Conservation (phyloP, 2,888 invertebrate genomes). For the Omphaloscelis lunosa region DNA sequence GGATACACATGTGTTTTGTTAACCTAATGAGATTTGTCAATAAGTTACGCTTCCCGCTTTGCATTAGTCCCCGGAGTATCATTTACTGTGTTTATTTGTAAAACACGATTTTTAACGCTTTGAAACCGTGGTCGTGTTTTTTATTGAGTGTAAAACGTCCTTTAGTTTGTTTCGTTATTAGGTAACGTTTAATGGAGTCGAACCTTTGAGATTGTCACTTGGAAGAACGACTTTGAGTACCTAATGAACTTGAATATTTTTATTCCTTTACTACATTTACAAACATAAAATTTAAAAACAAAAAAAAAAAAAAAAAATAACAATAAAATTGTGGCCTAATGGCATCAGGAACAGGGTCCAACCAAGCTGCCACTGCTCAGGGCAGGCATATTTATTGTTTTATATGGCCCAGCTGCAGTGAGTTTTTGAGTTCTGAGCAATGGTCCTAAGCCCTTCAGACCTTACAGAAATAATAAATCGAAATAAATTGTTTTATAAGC, state of each 20-base stretch:
- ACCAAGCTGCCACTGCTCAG: too few relatives aligned
- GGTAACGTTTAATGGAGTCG: constrained; percentile 16
- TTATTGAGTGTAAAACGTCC: constrained; percentile 58
- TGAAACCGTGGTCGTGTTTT: constrained; percentile 56
- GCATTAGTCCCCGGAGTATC: constrained; percentile 79
- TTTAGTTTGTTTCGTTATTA: constrained; percentile 31
- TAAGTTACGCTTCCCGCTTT: constrained; percentile 83
- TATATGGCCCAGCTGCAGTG: too few relatives aligned
- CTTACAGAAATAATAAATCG: neutral
- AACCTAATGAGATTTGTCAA: constrained; percentile 87
- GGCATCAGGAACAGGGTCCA: too few relatives aligned
- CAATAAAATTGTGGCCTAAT: too few relatives aligned
- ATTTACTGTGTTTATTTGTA: constrained; percentile 79
- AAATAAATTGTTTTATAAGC: neutral
- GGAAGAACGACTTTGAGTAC: neutral
- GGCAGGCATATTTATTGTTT: too few relatives aligned
- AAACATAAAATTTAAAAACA: too few relatives aligned
- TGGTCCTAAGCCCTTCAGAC: neutral
- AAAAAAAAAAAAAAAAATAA: too few relatives aligned
- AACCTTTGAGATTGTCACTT: constrained; percentile 7
- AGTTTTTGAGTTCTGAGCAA: too few relatives aligned
- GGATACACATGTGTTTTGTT: constrained; percentile 88
- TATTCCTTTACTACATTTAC: too few relatives aligned
- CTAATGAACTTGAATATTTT: neutral
- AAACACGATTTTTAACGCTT: constrained; percentile 75